phyloP scores from a whole-genome alignment of 2,113 vertebrate species.

The Aphelocoma coerulescens region DNA sequence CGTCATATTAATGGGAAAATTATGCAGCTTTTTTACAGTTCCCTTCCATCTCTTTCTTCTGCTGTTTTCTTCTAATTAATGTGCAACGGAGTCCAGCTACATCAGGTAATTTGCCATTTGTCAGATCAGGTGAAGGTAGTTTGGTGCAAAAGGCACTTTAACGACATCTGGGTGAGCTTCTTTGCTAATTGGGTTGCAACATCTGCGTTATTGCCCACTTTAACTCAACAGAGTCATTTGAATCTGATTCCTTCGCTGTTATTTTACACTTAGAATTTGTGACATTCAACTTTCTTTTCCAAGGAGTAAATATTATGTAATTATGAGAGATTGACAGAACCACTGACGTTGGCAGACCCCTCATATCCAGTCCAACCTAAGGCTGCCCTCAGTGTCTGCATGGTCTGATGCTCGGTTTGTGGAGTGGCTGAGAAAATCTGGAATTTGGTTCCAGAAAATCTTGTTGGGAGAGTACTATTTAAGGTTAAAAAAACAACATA shows the following conservation, averaged over 20 bases:
- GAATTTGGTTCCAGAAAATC: background rate
- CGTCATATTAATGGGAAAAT: background rate
- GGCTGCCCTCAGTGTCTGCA: background rate
- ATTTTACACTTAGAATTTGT: background rate
- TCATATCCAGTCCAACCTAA: background rate
- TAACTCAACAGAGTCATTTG: conserved; percentile 12
- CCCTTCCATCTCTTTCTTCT: background rate
- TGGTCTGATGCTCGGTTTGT: background rate
- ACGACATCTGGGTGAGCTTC: conserved; percentile 1
- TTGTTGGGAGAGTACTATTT: background rate
- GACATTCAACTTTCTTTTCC: background rate
- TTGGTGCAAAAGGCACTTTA: conserved; percentile 1
- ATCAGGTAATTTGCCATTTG: conserved; percentile 7
- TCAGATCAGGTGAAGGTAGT: conserved; percentile 35
- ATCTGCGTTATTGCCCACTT: background rate
- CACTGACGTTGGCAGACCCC: background rate
- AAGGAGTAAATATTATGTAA: conserved; percentile 28
- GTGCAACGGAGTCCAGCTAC: background rate
- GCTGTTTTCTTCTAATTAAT: conserved; percentile 49
- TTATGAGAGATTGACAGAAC: background rate
- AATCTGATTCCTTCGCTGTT: conserved; percentile 16
- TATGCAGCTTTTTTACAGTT: background rate
- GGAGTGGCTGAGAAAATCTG: background rate
- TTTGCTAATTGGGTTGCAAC: conserved; percentile 42
- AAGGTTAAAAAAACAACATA: background rate